Evolutionary conservation across 2,888 invertebrate genomes (phyloP), one percentile per base, ranked within the genome.

Genomic region (Notocelia uddmanniana): DNA sequence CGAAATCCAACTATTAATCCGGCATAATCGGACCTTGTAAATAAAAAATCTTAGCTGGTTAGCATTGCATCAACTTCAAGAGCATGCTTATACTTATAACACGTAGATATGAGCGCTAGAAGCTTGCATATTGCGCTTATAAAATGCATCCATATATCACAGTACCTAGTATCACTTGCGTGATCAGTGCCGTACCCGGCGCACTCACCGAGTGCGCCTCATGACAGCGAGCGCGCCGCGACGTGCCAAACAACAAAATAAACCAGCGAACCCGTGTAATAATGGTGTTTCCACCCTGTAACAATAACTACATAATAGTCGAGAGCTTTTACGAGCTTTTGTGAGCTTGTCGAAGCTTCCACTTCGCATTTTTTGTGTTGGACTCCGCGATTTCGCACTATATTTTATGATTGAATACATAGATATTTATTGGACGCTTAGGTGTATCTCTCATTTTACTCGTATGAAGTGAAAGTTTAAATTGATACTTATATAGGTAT

Each of bases 301-400:
- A 93, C 92, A 93, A 92, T 92, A 93, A 93, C 92, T 92, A 92
- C 93, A 91, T 92, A 93, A 93, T 93, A 93, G 92, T 92, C 83
- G 88, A 93, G 92, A 87, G 92, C 90, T 91, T 93, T 93, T 93
- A 93, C 90, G 93, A 93, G 92, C 93, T 93, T 93, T 93, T 93
- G 92, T 92, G 84, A 90, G 90, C 90, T 89, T 87, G 91, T 91
- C 90, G 89, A 90, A 89, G 92, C 91, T 91, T 85, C 92, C 89
- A 92, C 91, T 90, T 85, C 85, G 81, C 82, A 83, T 89, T 93
- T 91, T 92, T 93, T 92, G 88, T 88, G 87, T 89, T 89, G 88
- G 85, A 89, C 80, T 85, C 89, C 81, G 83, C 85, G 85, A 83
- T 83, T 76, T 79, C 77, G 83, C 78, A 77, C 83, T 81, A 79